These are phyloP conservation scores for Mamestra brassicae DNA, from an alignment of 2,888 invertebrate species.

Conservation along the genomic window DNA sequence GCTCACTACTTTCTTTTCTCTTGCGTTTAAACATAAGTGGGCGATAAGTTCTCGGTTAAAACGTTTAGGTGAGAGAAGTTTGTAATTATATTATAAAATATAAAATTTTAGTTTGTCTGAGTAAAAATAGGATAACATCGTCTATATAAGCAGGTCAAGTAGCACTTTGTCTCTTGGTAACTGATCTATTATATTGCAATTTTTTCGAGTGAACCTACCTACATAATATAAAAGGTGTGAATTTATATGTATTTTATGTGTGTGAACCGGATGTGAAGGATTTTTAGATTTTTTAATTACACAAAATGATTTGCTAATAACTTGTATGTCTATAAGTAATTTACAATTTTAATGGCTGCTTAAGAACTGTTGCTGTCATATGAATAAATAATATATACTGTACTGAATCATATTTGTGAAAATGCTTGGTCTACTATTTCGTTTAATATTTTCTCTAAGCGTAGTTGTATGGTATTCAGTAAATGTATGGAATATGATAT, in stretches of 20 bases:
- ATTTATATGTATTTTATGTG: background rate
- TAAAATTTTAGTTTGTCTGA: background rate
- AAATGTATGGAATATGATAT: slow-evolving; percentile 93
- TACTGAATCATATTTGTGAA: slow-evolving; percentile 37
- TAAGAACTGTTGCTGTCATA: background rate
- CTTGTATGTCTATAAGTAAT: background rate
- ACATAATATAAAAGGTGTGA: background rate
- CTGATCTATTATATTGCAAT: background rate
- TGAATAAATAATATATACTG: background rate
- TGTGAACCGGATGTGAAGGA: background rate
- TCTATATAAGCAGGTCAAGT: background rate
- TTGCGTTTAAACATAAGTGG: slow-evolving; percentile 35
- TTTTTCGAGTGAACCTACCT: background rate
- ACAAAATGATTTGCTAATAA: background rate
- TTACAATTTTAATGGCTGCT: background rate
- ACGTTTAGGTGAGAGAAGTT: slow-evolving; percentile 18
- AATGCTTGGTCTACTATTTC: slow-evolving; percentile 92
- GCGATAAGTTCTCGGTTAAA: slow-evolving; percentile 41
- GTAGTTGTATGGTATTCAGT: slow-evolving; percentile 94
- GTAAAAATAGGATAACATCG: background rate
- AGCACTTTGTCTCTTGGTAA: background rate
- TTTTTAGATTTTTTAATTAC: background rate
- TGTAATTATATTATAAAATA: slow-evolving; percentile 15
- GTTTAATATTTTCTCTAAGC: slow-evolving; percentile 92
- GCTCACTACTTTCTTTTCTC: slow-evolving; percentile 31